Evolutionary conservation across 2,888 invertebrate species (phyloP).

Genomic region (Mythimna lalbum): DNA sequence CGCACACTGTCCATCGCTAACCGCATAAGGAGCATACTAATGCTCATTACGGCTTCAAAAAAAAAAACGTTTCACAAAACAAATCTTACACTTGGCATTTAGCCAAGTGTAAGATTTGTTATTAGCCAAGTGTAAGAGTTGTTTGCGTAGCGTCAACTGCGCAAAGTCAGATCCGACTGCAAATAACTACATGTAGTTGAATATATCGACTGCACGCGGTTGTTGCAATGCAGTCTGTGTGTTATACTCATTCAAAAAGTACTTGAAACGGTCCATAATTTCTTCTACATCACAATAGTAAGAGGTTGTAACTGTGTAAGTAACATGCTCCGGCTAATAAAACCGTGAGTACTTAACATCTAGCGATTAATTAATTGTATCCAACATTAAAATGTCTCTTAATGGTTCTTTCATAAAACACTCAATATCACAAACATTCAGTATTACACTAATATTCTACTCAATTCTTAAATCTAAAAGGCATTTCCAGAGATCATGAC

Average conservation of each 20-base stretch:
- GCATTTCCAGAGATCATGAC: slow-evolving; percentile 85
- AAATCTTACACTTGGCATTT: too few relatives aligned
- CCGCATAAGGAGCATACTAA: too few relatives aligned
- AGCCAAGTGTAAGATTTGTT: too few relatives aligned
- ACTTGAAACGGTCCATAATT: slow-evolving; percentile 6
- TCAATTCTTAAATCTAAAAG: slow-evolving; percentile 79
- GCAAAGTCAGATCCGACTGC: too few relatives aligned
- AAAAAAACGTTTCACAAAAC: too few relatives aligned
- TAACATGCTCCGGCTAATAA: slow-evolving; percentile 50
- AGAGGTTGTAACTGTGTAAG: slow-evolving; percentile 41
- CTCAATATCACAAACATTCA: slow-evolving; percentile 82
- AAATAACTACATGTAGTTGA: too few relatives aligned
- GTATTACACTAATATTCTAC: slow-evolving; percentile 72
- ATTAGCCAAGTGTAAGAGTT: too few relatives aligned
- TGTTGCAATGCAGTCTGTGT: not conserved
- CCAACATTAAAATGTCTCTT: slow-evolving; percentile 44
- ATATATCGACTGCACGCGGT: too few relatives aligned
- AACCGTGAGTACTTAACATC: slow-evolving; percentile 43
- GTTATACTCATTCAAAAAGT: slow-evolving; percentile 37
- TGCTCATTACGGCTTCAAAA: too few relatives aligned
- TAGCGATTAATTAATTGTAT: slow-evolving; percentile 33
- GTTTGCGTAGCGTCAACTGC: too few relatives aligned
- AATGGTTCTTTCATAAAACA: slow-evolving; percentile 51
- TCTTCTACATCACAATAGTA: slow-evolving; percentile 33
- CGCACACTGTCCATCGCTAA: too few relatives aligned